phyloP scores from a whole-genome alignment of 2,888 invertebrate species.

The Adelognathus sp. region DNA sequence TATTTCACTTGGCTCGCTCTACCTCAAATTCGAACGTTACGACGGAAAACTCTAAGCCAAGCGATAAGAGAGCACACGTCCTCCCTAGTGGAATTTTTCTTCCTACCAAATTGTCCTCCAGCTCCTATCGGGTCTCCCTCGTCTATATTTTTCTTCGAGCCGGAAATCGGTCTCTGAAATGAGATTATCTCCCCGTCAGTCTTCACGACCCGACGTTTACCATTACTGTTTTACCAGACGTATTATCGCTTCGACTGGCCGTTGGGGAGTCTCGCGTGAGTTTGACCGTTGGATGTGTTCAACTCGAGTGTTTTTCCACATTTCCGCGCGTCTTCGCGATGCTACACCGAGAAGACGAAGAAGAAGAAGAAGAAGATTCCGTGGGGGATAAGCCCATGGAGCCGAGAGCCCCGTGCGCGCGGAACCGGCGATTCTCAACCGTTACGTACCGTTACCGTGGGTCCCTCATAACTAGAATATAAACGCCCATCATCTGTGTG shows the following conservation, averaged over 20 bases:
- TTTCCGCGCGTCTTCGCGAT: not conserved
- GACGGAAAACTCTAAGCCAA: not conserved
- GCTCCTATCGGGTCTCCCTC: not conserved
- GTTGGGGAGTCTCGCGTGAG: not conserved
- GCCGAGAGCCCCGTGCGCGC: not conserved
- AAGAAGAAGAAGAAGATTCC: not conserved
- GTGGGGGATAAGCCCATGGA: not conserved
- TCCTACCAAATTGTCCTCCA: not conserved
- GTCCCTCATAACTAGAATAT: slow-evolving; percentile 49
- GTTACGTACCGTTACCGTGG: slow-evolving; percentile 72
- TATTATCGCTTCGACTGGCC: not conserved
- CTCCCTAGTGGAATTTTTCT: not conserved
- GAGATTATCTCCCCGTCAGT: not conserved
- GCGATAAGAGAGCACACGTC: not conserved
- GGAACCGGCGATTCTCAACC: slow-evolving; percentile 69
- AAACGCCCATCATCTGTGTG: slow-evolving; percentile 10
- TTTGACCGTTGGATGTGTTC: not conserved
- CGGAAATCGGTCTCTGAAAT: not conserved
- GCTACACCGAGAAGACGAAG: not conserved
- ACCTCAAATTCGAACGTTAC: no score
- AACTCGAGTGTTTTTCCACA: not conserved
- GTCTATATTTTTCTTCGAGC: not conserved
- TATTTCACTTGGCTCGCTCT: no score
- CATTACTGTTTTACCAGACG: not conserved
- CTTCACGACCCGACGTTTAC: not conserved